Base-by-base conservation (phyloP, 2,888 invertebrate species). In the Bugula neritina region DNA sequence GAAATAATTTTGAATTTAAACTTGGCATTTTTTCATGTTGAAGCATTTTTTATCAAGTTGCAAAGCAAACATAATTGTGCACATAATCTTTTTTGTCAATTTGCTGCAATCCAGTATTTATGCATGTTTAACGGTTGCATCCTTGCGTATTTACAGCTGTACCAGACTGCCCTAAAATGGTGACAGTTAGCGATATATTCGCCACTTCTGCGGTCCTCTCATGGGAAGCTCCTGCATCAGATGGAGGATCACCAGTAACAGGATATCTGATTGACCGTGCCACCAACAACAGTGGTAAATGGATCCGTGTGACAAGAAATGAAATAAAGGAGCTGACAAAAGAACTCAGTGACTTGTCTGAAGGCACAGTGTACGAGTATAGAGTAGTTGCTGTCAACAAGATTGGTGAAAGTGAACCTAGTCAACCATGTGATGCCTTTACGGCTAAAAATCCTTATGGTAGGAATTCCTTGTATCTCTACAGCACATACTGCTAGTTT, bases 301-400 rank as follows among this genome's bases (percentile, higher is more conserved):
- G 70, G 70, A 43, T 70, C 5, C 70, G 70, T 3, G 70, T 70
- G 3, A 70, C 43, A 5, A 35, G 54, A 29, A 54, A 80, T 54
- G 77, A 78, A 70, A 74, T 76, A 23, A 74, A 74, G 31, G 80
- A 80, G 23, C 74, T 76, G 23, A 74, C 75, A 17, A 13, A 63
- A 10, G 29, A 2, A 2, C 63, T 63, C 27, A 31, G 10, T 5
- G 75, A 77, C 69, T 75, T 82, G 29, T 74, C 77, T 27, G 78
- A 79, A 72, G 79, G 78, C 55, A 77, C 78, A 34, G 74, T 3
- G 5, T 94, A 94, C 82, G 90, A 92, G 82, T 94, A 94, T 85
- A 88, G 93, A 72, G 89, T 94, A 13, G 92, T 92, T 0, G 92
- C 94, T 0, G 88, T 92, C 73, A 94, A 94, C 86, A 89, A 92